These are phyloP conservation scores for Pollenia angustigena DNA, from an alignment of 2,888 invertebrate genomes.

Conservation along the genomic window DNA sequence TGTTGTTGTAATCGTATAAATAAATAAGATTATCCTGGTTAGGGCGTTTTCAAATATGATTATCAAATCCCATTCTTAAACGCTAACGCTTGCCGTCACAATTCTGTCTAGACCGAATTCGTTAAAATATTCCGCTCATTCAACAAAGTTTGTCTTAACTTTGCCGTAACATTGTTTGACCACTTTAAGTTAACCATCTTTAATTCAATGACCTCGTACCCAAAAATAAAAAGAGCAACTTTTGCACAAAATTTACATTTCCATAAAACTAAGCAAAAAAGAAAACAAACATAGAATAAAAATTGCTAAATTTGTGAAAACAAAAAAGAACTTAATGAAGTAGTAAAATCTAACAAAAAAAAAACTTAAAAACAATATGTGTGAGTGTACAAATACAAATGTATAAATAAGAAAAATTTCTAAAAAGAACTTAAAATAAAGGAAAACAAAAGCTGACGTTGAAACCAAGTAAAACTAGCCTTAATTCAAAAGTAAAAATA, in stretches of 20 bases:
- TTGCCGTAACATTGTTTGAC: constrained; percentile 39
- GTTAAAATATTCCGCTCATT: not conserved
- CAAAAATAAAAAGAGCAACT: constrained; percentile 53
- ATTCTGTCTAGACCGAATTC: not conserved
- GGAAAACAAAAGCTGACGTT: constrained; percentile 29
- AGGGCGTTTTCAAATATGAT: too few relatives aligned
- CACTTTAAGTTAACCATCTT: constrained; percentile 53
- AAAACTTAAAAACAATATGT: constrained; percentile 69
- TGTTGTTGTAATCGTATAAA: too few relatives aligned
- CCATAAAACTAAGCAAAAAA: constrained; percentile 43
- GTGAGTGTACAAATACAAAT: constrained; percentile 5
- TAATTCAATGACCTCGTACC: constrained; percentile 53
- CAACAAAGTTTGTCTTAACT: constrained; percentile 30
- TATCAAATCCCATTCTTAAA: too few relatives aligned
- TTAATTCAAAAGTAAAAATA: constrained; percentile 48
- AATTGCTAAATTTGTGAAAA: constrained; percentile 64
- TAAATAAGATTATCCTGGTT: too few relatives aligned
- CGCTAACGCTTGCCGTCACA: not conserved
- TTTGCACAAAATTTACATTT: constrained; percentile 70
- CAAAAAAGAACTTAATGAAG: constrained; percentile 68
- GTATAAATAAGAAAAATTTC: constrained; percentile 36
- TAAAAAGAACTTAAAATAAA: constrained; percentile 28
- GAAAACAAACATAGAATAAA: constrained; percentile 39
- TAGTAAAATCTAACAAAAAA: constrained; percentile 61
- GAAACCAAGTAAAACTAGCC: constrained; percentile 33